Base-by-base conservation (phyloP, 2,113 vertebrate genomes). In the Tor tambroides region DNA sequence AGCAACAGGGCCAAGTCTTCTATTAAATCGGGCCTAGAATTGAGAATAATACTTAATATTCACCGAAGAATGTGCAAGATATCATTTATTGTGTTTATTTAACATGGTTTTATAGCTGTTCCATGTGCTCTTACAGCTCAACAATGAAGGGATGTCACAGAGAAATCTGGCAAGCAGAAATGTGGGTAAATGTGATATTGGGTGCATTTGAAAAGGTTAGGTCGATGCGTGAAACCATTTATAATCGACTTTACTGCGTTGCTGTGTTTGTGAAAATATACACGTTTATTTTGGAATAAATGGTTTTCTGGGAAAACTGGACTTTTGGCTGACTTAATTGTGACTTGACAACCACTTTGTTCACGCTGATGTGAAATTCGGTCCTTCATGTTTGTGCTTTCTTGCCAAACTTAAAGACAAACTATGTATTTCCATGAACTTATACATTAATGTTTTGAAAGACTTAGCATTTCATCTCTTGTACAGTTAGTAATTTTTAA, bases 221-320 rank as follows among this genome's bases (percentile, higher is more conserved):
- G 21, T 30, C 26, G 3, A 51, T 17, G 43, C 3, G 61, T 49
- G 41, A 86, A 78, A 77, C 19, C 54, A 71, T 56, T 32, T 32
- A 41, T 82, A 80, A 82, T 56, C 67, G 59, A 56, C 41, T 85
- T 82, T 28, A 78, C 9, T 49, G 23, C 59, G 26, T 69, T n/a
- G 63, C 23, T 15, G 19, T 69, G 12, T 30, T 19, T 82, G 46
- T 83, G 76, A 26, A 86, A 79, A 86, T 72, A 61, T 38, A 30
- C 14, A 30, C 15, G 5, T n/a, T 80, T 43, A 21, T 67, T 69
- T 77, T 54, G 11, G 19, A 76, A 86, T 38, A 41, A 69, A 23
- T 26, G 61, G 41, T 32, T 76, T 71, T 26, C 30, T 43, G 43
- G 10, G 43, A 43, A 85, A 49, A 10, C 28, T 49, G 21, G 26